phyloP scores from a whole-genome alignment of 2,888 invertebrate species.

The Cryptocephalus primarius region DNA sequence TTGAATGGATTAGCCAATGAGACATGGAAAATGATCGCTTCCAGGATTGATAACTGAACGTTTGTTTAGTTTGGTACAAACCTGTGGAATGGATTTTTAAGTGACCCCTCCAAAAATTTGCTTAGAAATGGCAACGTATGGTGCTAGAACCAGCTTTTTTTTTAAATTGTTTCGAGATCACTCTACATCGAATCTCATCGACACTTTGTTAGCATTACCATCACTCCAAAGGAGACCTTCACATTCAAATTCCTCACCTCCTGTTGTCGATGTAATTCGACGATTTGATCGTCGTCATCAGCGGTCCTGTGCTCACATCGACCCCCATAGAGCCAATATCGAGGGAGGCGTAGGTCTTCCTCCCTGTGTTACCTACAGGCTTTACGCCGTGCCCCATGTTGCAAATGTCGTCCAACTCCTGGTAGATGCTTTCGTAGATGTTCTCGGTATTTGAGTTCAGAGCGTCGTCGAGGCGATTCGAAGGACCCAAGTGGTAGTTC shows the following conservation, averaged over 20 bases:
- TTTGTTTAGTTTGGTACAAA: too few relatives aligned
- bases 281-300: slow-evolving; percentile 34
- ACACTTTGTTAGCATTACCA: too few relatives aligned
- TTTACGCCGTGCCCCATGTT: slow-evolving; percentile 45
- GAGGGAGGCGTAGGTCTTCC: slow-evolving; percentile 55
- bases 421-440: slow-evolving; percentile 62
- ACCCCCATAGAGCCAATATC: slow-evolving; percentile 63
- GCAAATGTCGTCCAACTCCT: slow-evolving; percentile 48
- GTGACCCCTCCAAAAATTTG: too few relatives aligned
- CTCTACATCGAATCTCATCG: too few relatives aligned
- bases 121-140: too few relatives aligned
- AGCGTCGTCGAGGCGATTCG: slow-evolving; percentile 60
- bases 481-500: slow-evolving; percentile 75
- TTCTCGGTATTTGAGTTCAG: slow-evolving; percentile 51
- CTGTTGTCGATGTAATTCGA: slow-evolving; percentile 38
- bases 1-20: too few relatives aligned
- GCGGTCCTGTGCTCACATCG: slow-evolving; percentile 49
- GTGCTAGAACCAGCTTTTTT: too few relatives aligned
- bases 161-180: too few relatives aligned
- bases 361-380: slow-evolving; percentile 40
- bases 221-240: too few relatives aligned
- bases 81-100: too few relatives aligned
- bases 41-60: too few relatives aligned
- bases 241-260: slow-evolving; percentile 35
- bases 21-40: too few relatives aligned